phyloP scores from a whole-genome alignment of 1,140 invertebrate species.

The Lordiphosa stackelbergi region DNA sequence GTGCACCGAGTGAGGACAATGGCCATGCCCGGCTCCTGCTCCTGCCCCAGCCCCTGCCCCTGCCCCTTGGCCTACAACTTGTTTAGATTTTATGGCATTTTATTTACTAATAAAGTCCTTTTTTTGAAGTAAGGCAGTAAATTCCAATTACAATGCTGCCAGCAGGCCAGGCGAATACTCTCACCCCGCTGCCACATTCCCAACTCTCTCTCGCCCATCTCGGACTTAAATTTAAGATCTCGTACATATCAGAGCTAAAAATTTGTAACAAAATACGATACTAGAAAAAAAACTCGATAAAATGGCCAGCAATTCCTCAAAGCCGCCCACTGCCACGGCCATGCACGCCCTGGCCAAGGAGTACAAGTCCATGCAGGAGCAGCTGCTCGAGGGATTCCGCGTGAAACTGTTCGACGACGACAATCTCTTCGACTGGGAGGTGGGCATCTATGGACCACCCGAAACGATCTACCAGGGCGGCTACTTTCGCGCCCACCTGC shows the following conservation, averaged over 20 bases:
- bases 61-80: constrained; percentile 2
- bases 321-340: constrained; percentile 78
- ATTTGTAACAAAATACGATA: too few relatives aligned
- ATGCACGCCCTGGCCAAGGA: constrained; percentile 95
- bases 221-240: too few relatives aligned
- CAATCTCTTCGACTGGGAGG: constrained; percentile 99
- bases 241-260: too few relatives aligned
- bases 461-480: constrained; percentile 98
- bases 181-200: too few relatives aligned
- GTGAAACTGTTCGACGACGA: constrained; percentile 97
- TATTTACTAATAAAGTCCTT: constrained; percentile 51
- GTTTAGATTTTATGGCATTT: constrained; percentile 42
- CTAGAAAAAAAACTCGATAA: too few relatives aligned
- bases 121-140: constrained; percentile 25
- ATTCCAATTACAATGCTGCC: too few relatives aligned
- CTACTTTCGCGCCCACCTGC: constrained; percentile 99
- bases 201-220: too few relatives aligned
- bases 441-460: constrained; percentile 98
- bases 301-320: too few relatives aligned
- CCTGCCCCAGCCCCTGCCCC: not conserved
- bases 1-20: constrained; percentile 9
- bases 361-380: constrained; percentile 96
- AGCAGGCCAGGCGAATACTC: too few relatives aligned
- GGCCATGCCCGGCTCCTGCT: not conserved
- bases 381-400: constrained; percentile 98